phyloP scores from a whole-genome alignment of 2,797 vertebrate species.

The Heliangelus exortis region DNA sequence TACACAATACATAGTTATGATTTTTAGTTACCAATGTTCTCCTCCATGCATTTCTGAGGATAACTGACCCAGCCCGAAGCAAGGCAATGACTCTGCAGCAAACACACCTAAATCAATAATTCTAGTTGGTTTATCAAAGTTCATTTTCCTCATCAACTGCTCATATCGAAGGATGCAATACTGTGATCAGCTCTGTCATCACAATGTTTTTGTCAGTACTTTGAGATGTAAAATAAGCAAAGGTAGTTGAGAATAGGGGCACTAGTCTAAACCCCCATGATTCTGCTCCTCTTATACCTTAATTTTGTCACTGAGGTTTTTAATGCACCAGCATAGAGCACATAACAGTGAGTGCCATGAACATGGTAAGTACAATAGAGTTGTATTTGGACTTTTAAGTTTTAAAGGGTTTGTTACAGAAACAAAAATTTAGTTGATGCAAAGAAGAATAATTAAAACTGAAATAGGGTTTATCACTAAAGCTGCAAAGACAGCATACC shows the following conservation, averaged over 20 bases:
- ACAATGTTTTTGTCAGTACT: neutral
- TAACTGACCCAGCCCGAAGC: neutral
- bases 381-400: neutral
- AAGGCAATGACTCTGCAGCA: neutral
- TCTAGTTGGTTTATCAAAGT: neutral
- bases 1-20: neutral
- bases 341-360: neutral
- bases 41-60: neutral
- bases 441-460: neutral
- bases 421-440: neutral
- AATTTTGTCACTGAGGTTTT: neutral
- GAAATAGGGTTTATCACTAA: neutral
- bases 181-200: neutral
- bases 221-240: neutral
- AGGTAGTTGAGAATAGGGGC: rapidly evolving
- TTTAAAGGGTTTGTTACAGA: neutral
- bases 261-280: neutral
- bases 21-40: neutral
- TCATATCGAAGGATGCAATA: neutral
- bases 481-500: neutral
- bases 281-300: neutral
- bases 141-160: neutral
- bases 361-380: neutral
- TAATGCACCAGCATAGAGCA: neutral
- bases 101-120: neutral